A percentile compares a stretch with the other conserved stretches of the same genome.
Conservation (phyloP, 1,140 invertebrate species). For the Eciton burchellii region DNA sequence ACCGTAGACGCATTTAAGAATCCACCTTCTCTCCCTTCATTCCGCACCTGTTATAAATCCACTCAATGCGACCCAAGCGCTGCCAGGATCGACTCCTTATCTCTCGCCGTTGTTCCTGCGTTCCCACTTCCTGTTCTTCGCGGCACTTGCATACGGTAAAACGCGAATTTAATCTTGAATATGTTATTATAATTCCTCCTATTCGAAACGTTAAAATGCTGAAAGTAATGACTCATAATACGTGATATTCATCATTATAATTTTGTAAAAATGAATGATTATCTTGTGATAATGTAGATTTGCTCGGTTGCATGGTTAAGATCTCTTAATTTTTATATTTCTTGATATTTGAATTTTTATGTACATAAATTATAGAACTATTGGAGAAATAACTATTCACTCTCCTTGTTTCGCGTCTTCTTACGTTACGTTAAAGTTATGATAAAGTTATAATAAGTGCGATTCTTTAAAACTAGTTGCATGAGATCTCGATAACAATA, state of each 20-base stretch:
- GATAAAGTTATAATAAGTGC: neutral
- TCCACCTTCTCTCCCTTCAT: slow-evolving; percentile 32
- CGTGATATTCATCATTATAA: neutral
- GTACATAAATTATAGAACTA: neutral
- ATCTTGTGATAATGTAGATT: too few relatives aligned
- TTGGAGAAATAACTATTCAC: too few relatives aligned
- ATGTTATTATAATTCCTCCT: neutral
- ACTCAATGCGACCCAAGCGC: slow-evolving; percentile 19
- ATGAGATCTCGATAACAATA: neutral
- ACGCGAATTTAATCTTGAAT: neutral
- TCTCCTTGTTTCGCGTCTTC: neutral
- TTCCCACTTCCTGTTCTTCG: neutral
- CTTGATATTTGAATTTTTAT: neutral
- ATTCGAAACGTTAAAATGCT: neutral
- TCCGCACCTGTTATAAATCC: slow-evolving; percentile 44
- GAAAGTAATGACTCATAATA: too few relatives aligned
- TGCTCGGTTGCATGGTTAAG: too few relatives aligned
- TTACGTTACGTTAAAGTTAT: neutral
- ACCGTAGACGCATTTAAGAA: slow-evolving; percentile 49
- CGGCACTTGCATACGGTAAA: neutral
- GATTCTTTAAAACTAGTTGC: neutral
- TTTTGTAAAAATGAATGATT: neutral
- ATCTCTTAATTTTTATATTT: too few relatives aligned
- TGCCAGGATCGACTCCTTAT: slow-evolving; percentile 33
- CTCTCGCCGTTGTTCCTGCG: neutral